Evolutionary conservation across 2,113 vertebrate genomes (phyloP), one percentile per base, ranked within the genome.

Genomic region (Ceyx melanurus): DNA sequence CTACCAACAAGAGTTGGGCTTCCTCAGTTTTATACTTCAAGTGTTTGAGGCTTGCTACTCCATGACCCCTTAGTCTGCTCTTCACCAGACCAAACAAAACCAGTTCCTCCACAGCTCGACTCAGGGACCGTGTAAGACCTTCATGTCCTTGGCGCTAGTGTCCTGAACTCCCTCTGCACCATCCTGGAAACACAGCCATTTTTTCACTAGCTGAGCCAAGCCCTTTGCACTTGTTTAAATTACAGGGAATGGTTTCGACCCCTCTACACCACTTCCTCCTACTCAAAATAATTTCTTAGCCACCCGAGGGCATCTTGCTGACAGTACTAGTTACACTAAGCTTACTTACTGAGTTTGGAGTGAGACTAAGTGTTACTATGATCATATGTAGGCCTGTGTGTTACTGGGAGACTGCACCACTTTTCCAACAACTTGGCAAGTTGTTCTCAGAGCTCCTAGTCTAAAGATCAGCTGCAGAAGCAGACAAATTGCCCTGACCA

Each of bases 291-390:
- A 73, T 72, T 92, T 89, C 81, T 88, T 78, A 92, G 71, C 83
- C 75, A 80, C 16, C 25, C 54, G 58, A 50, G 42, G 45, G 9
- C 71, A 91, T 79, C 58, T 18, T 89, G 54, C 78, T 85, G 82
- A 80, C 71, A 46, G 13, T 42, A 51, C 45, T 3, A 78, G 53
- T 33, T 82, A 67, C 57, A 40, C 23, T 71, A 28, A 15, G 62
- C 81, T 91, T 87, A 89, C 54, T 87, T 85, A 72, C 84, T 77
- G 53, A 93, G 45, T 85, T 91, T 50, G 29, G 71, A 79, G 82
- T 1, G 3, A 73, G 37, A 80, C 19, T 51, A 50, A 53, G 31
- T 14, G 25, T 62, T 73, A 64, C 35, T 17, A 31, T 40, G 58
- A 65, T 56, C 78, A 61, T 20, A 37, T 3, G 17, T 65, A 62